Evolutionary conservation across 2,888 invertebrate genomes (phyloP), one percentile per base, ranked within the genome.

Genomic region (Watsonalla cultraria): DNA sequence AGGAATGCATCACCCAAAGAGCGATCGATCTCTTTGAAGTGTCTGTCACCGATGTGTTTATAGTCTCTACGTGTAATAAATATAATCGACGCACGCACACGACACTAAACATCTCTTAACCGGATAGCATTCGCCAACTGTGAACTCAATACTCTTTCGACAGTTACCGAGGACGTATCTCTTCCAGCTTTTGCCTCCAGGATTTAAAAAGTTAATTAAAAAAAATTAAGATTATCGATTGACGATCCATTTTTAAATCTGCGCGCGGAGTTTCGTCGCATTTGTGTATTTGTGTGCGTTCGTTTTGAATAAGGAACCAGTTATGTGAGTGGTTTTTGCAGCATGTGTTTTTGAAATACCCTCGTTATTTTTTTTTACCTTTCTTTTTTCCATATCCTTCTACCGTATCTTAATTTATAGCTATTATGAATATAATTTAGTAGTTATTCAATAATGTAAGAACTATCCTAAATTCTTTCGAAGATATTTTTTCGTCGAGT

Each of bases 21-120:
- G 76, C 80, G 74, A 86, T 90, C 79, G 87, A 88, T 84, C 80
- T 78, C 90, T 90, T 90, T 90, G 90, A 90, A 81, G 89, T 88
- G 66, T 62, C 76, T 79, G 80, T 84, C 83, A 77, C 65, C 66
- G 66, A 78, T 75, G 80, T 84, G 86, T 84, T 89, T 87, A 86
- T 82, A 86, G 84, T 80, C 76, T 74, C 79, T 76, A 78, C 80
- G 80, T 84, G 86, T 84, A 89, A 87, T 89, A 90, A 88, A 90
- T 90, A 90, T 87, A 90, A 87, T 89, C 84, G 82, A 86, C 85
- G 81, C 85, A 74, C 80, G 78, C 82, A 78, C 72, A 69, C 79
- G 84, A 84, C 84, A 84, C 76, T 78, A 74, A 78, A 77, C 78
- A 74, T 72, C 74, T 78, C 77, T 76, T 78, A 71, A 76, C 76